phyloP scores from a whole-genome alignment of 2,888 invertebrate species.

The Polymixis lichenea region DNA sequence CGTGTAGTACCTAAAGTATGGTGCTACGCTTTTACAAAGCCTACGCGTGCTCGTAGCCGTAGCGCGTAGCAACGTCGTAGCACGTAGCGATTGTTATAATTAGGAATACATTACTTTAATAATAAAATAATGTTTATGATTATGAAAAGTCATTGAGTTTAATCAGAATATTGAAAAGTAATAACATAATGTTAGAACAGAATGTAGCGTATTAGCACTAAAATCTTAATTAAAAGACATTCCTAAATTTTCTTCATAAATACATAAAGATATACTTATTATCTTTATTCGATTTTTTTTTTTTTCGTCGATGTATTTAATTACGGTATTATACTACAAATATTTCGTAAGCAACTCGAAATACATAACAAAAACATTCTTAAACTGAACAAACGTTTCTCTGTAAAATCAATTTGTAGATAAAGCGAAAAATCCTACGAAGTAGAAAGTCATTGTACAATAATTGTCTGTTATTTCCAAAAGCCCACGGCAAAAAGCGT shows the following conservation, averaged over 20 bases:
- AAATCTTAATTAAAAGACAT: neutral
- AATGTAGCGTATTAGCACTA: neutral
- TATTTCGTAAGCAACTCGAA: constrained; percentile 3
- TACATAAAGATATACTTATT: neutral
- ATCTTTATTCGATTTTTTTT: no score
- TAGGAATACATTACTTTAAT: constrained; percentile 19
- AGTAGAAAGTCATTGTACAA: constrained; percentile 68
- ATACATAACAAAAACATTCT: constrained; percentile 4
- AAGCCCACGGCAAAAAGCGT: constrained; percentile 71
- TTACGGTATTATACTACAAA: neutral
- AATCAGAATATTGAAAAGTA: neutral
- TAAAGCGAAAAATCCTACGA: constrained; percentile 61
- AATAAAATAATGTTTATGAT: constrained; percentile 11
- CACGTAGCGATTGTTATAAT: constrained; percentile 43
- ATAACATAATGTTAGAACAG: neutral
- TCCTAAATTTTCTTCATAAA: neutral
- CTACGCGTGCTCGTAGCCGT: constrained; percentile 65
- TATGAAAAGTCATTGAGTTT: constrained; percentile 5
- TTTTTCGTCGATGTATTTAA: neutral
- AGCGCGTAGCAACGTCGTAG: constrained; percentile 51
- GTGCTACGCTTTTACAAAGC: constrained; percentile 44
- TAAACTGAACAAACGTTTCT: constrained; percentile 26
- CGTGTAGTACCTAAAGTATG: neutral
- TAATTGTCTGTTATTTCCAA: constrained; percentile 83
- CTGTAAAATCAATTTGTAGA: constrained; percentile 47